Base-by-base conservation (phyloP, 2,797 vertebrate genomes). In the Hoplostethus mediterraneus region DNA sequence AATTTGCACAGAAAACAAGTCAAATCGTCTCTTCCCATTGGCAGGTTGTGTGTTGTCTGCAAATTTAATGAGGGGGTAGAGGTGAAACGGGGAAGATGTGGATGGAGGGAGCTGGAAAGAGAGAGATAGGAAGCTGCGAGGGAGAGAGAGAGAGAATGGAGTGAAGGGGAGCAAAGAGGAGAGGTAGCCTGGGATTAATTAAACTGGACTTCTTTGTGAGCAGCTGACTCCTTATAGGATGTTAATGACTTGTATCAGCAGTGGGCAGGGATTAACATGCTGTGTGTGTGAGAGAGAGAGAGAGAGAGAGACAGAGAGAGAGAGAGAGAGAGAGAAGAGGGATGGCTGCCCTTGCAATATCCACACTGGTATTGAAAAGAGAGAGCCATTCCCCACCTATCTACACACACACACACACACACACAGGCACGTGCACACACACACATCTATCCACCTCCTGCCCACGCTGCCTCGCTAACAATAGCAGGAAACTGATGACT, bases 161-260 rank as follows among this genome's bases (percentile, higher is more conserved):
- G 17, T 58, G 17, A 13, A 30, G 21, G 31, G 25, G 33, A 52
- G 60, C 33, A 13, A 28, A 49, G 54, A 71, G 40, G 42, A 54
- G 65, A 71, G 56, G 62, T 44, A 68, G 53, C 44, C 14, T 69
- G 80, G 72, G 79, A 79, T 84, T 88, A 79, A 87, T 90, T 81
- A 88, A 56, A 80, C 47, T 69, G 71, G 68, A 61, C 62, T 25
- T 25, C 51, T 63, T 28, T 3, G 52, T 73, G 64, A 79, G 69
- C 51, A 44, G 67, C 70, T 73, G 64, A 70, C 53, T 80, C 70
- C 36, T 80, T 55, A 72, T 56, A 60, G 59, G 63, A 69, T 69
- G 68, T 59, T 83, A 81, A 86, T 89, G 70, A 72, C 73, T 75
- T 74, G 45, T 80, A 73, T 73, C 63, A 66, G 62, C 63, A 56